Evolutionary conservation across 2,113 vertebrate species (phyloP), one percentile per base, ranked within the genome.

Genomic region (Seriola rivoliana): DNA sequence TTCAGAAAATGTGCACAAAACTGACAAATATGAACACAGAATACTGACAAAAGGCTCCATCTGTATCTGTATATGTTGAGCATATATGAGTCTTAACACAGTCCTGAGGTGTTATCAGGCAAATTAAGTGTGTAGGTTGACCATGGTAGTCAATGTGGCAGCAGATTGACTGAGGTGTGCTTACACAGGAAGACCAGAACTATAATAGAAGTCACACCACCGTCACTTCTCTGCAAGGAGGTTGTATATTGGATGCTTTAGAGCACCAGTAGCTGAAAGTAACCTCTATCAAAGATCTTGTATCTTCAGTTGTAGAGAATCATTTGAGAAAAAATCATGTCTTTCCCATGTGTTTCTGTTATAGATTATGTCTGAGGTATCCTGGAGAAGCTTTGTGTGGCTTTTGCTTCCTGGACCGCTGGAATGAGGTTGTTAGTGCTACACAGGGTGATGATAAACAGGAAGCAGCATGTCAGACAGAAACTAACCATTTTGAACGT

Each of bases 371-470:
- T 58, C 25, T 29, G 4, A 58, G 25, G n/a, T 57, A 25, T 16
- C 36, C 54, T 48, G 29, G 55, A 40, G 48, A 21, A 58, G 29
- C 34, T 25, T 48, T 64, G 21, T 23, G 8, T 50, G 21, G 29
- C 21, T 67, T 58, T 54, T 29, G 9, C 59, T 23, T 17, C 17
- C 54, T 70, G 57, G 40, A 71, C 38, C 36, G 48, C 62, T 80
- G 65, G 57, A 83, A 84, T 60, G 52, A 86, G 75, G 44, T 72
- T 88, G 67, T 85, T 85, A 78, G 71, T 83, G 42, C 54, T n/a
- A 23, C 34, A 66, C 29, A 76, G 34, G 59, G 55, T 21, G 46
- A 71, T 64, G 70, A 75, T 86, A 82, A 78, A 85, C 85, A 92
- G 87, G 82, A 89, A 84, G 54, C 63, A 42, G 55, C 63, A 23